phyloP scores from a whole-genome alignment of 2,113 vertebrate species.

The Myxocyprinus asiaticus region DNA sequence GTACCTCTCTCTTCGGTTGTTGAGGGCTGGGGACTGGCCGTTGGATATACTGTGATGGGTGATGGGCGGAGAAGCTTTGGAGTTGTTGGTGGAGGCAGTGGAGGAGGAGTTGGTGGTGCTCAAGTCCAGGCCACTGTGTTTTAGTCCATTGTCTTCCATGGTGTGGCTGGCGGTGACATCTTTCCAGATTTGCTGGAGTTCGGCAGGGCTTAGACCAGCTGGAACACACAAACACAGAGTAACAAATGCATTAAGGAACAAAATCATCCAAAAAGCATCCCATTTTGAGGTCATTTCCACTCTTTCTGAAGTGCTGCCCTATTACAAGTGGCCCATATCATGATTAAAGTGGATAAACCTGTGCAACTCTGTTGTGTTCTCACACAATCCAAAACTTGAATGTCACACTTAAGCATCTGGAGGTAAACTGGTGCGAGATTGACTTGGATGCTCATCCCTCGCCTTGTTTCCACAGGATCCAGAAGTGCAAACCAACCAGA shows the following conservation, averaged over 20 bases:
- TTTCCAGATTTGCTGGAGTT: conserved; percentile 99
- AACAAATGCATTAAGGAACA: conserved; percentile 15
- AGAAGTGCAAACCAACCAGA: conserved; percentile 17
- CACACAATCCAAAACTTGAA: conserved; percentile 28
- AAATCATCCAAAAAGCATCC: not conserved
- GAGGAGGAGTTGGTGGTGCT: conserved; percentile 95
- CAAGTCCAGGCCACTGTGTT: conserved; percentile 93
- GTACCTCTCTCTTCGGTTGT: conserved; percentile 95
- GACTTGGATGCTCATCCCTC: conserved; percentile 26
- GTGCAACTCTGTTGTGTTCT: conserved; percentile 25
- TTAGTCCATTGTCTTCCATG: conserved; percentile 89
- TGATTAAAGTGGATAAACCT: conserved; percentile 32
- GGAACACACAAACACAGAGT: conserved; percentile 28
- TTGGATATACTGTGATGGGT: conserved; percentile 96
- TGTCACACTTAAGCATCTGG: conserved; percentile 50
- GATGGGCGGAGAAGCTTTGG: conserved; percentile 98
- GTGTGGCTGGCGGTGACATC: conserved; percentile 91
- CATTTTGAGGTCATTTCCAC: not conserved
- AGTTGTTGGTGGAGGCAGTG: conserved; percentile 97
- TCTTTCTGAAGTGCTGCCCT: not conserved
- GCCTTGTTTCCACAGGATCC: conserved; percentile 29
- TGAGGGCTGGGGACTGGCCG: conserved; percentile 95
- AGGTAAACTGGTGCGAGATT: conserved; percentile 52
- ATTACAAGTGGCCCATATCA: not conserved
- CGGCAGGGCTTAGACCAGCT: conserved; percentile 96